These are phyloP conservation scores for Microctonus hyperodae DNA, from an alignment of 2,888 invertebrate genomes.

Conservation along the genomic window DNA sequence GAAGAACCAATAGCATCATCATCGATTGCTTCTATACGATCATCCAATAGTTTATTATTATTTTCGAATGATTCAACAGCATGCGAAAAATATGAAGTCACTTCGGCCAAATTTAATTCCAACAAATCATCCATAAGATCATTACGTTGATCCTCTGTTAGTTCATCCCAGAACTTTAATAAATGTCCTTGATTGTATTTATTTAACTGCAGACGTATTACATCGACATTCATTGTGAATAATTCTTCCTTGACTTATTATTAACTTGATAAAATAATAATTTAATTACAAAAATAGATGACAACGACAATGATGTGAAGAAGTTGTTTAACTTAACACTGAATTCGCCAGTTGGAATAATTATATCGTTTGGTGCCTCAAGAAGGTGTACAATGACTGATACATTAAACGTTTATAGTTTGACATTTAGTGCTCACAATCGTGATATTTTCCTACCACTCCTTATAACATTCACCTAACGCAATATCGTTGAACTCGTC, in stretches of 20 bases:
- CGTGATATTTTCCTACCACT: constrained; percentile 14
- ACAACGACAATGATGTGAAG: background rate
- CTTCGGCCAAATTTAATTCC: constrained; percentile 76
- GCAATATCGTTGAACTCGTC: constrained; percentile 30
- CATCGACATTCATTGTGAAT: constrained; percentile 36
- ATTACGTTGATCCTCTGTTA: constrained; percentile 71
- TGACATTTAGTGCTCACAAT: constrained; percentile 31
- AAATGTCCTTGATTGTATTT: constrained; percentile 82
- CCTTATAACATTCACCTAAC: constrained; percentile 31
- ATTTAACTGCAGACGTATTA: constrained; percentile 37
- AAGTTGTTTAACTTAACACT: too few relatives aligned
- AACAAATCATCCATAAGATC: constrained; percentile 71
- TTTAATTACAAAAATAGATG: background rate
- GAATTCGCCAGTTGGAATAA: background rate
- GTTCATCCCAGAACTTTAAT: constrained; percentile 79
- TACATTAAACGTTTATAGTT: constrained; percentile 32
- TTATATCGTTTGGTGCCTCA: constrained; percentile 19
- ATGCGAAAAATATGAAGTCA: constrained; percentile 72
- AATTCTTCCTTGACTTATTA: background rate
- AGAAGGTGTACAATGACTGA: constrained; percentile 33
- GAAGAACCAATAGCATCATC: constrained; percentile 81
- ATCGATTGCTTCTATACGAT: constrained; percentile 84
- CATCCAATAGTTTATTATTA: constrained; percentile 76
- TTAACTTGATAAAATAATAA: background rate
- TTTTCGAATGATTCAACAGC: constrained; percentile 70